Evolutionary conservation across 1,140 invertebrate genomes (phyloP).

Genomic region (Drosophila hydei): DNA sequence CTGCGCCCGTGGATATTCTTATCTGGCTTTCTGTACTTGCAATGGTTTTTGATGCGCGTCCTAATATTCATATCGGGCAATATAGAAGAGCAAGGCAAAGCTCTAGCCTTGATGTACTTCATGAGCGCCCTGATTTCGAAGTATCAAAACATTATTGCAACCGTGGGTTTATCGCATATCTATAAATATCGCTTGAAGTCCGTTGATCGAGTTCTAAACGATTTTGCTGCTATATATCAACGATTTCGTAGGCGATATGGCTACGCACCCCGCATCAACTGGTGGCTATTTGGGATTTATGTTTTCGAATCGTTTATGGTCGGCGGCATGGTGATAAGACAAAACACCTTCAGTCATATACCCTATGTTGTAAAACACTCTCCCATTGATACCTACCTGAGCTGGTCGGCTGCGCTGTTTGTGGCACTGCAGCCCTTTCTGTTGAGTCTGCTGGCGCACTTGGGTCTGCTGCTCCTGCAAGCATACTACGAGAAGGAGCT

Average conservation of each 20-base stretch:
- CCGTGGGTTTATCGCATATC: constrained; percentile 7
- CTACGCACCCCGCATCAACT: constrained; percentile 33
- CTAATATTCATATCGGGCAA: neutral
- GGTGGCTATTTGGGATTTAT: constrained; percentile 23
- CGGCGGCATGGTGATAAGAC: neutral
- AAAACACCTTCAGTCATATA: neutral
- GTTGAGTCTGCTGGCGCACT: constrained; percentile 1
- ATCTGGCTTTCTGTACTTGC: neutral
- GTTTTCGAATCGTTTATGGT: neutral
- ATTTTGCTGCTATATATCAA: constrained; percentile 38
- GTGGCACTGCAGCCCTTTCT: constrained; percentile 43
- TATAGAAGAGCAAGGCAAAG: neutral
- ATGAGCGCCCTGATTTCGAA: neutral
- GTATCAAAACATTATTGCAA: constrained; percentile 23
- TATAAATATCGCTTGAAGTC: constrained; percentile 18
- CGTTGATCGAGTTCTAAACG: constrained; percentile 32
- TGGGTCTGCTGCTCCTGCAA: constrained; percentile 45
- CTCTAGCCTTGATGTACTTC: constrained; percentile 28
- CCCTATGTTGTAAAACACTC: neutral
- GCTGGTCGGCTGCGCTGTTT: constrained; percentile 6
- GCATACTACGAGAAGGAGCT: constrained; percentile 29
- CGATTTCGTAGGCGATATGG: constrained; percentile 12
- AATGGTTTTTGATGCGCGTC: neutral
- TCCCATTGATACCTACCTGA: neutral
- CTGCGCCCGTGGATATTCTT: constrained; percentile 38